A percentile compares a stretch with the other conserved stretches of the same genome.
Conservation (phyloP, 2,113 vertebrate genomes). For the Calcarius ornatus region DNA sequence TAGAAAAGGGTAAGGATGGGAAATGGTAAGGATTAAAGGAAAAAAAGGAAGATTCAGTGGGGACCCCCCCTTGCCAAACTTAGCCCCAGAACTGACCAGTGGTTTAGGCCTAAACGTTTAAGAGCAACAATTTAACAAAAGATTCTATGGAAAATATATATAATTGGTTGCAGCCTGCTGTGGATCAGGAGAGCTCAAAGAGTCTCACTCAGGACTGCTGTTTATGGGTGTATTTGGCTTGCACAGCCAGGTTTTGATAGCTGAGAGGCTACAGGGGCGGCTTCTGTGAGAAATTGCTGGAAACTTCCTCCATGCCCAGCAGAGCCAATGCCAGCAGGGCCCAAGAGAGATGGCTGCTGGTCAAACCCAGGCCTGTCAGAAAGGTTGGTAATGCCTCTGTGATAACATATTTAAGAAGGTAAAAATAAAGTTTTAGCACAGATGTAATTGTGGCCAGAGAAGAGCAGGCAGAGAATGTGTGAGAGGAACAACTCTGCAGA, state of each 20-base stretch:
- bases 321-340: neutral
- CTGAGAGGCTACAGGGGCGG: neutral
- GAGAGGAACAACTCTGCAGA: neutral
- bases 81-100: accelerated
- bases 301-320: neutral
- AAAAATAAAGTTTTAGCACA: accelerated
- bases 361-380: neutral
- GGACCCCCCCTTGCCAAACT: neutral
- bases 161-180: neutral
- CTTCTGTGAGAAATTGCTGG: neutral
- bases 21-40: neutral
- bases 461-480: accelerated
- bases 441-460: neutral
- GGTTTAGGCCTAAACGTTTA: neutral
- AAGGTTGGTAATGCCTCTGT: accelerated
- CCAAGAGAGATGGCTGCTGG: accelerated
- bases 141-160: neutral
- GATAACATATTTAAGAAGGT: neutral
- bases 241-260: neutral
- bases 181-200: neutral
- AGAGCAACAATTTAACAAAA: neutral
- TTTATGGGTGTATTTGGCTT: neutral
- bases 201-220: neutral
- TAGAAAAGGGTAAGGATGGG: neutral
- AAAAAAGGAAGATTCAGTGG: neutral